phyloP scores from a whole-genome alignment of 2,797 vertebrate genomes.

The Sus cebifrons region DNA sequence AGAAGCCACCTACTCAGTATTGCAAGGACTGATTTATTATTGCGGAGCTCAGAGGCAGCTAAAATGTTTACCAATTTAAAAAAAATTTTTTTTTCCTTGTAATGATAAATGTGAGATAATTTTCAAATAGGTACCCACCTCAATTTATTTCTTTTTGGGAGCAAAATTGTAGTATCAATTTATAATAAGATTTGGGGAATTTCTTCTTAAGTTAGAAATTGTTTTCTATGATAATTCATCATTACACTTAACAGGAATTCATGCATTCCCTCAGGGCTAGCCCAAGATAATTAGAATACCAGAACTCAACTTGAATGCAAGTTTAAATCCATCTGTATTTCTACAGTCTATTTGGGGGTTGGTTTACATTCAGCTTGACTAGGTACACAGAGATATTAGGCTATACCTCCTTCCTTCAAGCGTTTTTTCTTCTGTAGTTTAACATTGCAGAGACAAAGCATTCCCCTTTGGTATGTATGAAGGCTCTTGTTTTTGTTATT shows the following conservation, averaged over 20 bases:
- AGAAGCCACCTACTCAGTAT: background rate
- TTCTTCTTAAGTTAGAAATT: background rate
- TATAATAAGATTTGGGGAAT: background rate
- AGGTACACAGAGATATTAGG: background rate
- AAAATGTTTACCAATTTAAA: background rate
- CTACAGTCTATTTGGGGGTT: background rate
- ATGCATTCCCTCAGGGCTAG: background rate
- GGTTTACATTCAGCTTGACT: background rate
- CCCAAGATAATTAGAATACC: background rate
- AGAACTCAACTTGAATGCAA: background rate
- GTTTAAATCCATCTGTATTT: background rate
- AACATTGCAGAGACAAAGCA: background rate
- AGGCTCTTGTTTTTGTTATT: background rate
- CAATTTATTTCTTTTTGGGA: background rate
- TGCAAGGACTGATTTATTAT: background rate
- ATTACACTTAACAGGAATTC: background rate
- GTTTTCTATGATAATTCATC: constrained; percentile 7
- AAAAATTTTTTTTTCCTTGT: background rate
- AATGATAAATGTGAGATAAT: background rate
- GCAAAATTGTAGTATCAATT: background rate
- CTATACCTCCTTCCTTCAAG: background rate
- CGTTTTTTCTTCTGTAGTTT: background rate
- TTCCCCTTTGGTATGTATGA: background rate
- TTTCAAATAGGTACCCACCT: background rate
- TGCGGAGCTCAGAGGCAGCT: background rate